These are phyloP conservation scores for Popillia japonica DNA, from an alignment of 1,140 invertebrate genomes.

Conservation along the genomic window DNA sequence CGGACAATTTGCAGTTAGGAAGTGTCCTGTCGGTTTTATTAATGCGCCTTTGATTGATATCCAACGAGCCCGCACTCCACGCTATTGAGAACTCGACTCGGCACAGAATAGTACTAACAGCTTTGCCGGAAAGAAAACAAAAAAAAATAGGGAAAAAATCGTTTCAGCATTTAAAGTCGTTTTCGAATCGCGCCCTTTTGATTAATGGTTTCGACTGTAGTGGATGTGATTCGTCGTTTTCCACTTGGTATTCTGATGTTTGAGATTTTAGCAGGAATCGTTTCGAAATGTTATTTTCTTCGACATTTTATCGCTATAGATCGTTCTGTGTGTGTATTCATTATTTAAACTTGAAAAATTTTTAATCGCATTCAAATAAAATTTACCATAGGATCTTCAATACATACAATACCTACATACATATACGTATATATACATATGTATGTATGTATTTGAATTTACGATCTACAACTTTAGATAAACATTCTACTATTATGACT, in stretches of 20 bases:
- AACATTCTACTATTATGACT: too few species aligned
- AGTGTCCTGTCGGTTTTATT: slow-evolving; percentile 37
- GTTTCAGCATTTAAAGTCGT: slow-evolving; percentile 37
- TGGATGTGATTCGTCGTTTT: too few species aligned
- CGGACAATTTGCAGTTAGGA: slow-evolving; percentile 25
- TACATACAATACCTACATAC: too few species aligned
- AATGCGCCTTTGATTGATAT: slow-evolving; percentile 36
- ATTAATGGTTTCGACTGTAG: slow-evolving; percentile 21
- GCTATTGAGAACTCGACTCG: not conserved
- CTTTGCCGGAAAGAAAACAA: not conserved
- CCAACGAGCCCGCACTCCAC: not conserved
- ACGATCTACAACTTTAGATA: too few species aligned
- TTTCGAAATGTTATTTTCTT: slow-evolving; percentile 24
- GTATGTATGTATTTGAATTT: too few species aligned
- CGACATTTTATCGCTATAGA: too few species aligned
- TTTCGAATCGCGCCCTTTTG: slow-evolving; percentile 38
- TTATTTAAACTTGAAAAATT: too few species aligned
- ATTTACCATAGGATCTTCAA: too few species aligned
- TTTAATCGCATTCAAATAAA: too few species aligned
- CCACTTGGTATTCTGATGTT: not conserved
- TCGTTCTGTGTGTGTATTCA: too few species aligned
- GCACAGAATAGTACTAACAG: not conserved
- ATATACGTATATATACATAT: too few species aligned
- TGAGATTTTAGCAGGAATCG: slow-evolving; percentile 6
- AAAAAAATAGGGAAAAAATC: slow-evolving; percentile 8